Base-by-base conservation (phyloP, 2,113 vertebrate species). In the Myiopsitta monachus region DNA sequence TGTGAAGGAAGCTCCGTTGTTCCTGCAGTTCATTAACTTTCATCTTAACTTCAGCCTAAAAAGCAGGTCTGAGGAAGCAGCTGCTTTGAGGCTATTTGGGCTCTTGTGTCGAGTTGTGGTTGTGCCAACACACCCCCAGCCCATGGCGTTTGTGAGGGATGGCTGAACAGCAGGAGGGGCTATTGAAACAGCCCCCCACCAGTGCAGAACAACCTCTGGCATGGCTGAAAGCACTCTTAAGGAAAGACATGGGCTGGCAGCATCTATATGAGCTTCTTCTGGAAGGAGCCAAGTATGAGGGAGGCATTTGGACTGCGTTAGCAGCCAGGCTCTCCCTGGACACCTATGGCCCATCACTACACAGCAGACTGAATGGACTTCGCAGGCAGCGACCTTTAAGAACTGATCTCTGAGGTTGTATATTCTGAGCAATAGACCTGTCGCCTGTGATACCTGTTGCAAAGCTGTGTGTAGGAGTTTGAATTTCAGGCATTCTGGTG, bases 231-330 rank as follows among this genome's bases (percentile, higher is more conserved):
- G 33, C n/a, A 24, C 10, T 47, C 73, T 51, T 46, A 38, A 61
- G 52, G 39, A 38, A 64, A 59, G 23, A 36, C 18, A 5, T 7
- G 26, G 27, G 12, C 38, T 79, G 52, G n/a, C 63, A 55, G n/a
- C 66, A 11, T n/a, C 33, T 8, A 7, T 43, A 14, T 43, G 51
- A 52, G 28, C 44, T 61, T 5, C 44, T 57, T 77, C 73, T 72
- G 75, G 70, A 76, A 79, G 52, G 49, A 64, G 61, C 33, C 11
- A 51, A 17, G 14, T 17, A 11, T 55, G 18, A 1, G n/a, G 22
- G 12, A 61, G 62, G 13, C 1, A 0, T 85, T 86, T 44, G 73
- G 21, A 38, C 52, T 14, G 14, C 0, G 0, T 2, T 64, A 69
- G 31, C 62, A 91, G 49, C 30, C 11, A 3, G 21, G 7, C 75